Evolutionary conservation across 2,113 vertebrate species (phyloP), one percentile per base, ranked within the genome.

Genomic region (Entomyzon cyanotis): DNA sequence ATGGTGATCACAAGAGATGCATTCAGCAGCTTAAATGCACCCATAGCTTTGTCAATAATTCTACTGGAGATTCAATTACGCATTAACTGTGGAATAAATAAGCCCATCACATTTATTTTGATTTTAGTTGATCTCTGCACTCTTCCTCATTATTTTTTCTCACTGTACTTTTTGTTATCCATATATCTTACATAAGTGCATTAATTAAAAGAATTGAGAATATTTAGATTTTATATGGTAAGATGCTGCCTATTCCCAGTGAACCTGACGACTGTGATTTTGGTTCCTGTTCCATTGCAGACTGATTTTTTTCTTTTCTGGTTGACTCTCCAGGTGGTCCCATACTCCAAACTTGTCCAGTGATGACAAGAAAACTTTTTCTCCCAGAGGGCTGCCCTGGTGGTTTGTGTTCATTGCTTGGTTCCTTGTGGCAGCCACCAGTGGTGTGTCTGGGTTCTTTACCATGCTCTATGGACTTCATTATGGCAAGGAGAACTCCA

Each of bases 381-480:
- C 95, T 93, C 84, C 84, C 35, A 98, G 94, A 97, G 98, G 99
- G 55, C 97, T 99, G 77, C 99, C 99, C 30, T 99, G 98, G 99
- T 99, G 99, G 99, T 99, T 98, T 96, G 97, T 98, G 68, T 98
- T 99, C 92, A 95, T 99, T 18, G 99, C 98, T 44, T 99, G 99
- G 99, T 97, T 98, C 73, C 97, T 99, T 56, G 98, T 99, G 87
- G 97, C 93, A 2, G 97, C 97, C 59, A 99, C 99, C 63, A 99
- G 99, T 2, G 64, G 97, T 1, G 98, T 99, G 42, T 99, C 99
- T 0, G 99, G 97, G 68, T 99, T 99, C 97, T 99, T 99, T 73
- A 99, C 99, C 30, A 99, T 99, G 98, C 98, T 99, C 87, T 99
- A 99, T 0, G 99, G 99, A 50, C 97, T 99, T 83, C 99, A 98